Conservation (phyloP, 92 coral and sea anemone species). For the Parazoanthus darwini region DNA sequence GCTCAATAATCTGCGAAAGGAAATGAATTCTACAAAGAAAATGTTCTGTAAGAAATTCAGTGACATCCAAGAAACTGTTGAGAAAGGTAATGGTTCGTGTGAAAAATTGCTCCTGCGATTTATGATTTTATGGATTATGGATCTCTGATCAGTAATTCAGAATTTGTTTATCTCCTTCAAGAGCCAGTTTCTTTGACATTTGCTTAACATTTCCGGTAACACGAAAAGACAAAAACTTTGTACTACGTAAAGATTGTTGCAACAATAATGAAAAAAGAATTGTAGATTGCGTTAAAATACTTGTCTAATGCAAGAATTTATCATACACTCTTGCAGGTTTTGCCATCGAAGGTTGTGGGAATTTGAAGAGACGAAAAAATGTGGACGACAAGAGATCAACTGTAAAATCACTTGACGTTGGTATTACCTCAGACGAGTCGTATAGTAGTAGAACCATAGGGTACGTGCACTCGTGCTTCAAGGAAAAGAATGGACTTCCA, state of each 20-base stretch:
- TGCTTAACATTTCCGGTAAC: constrained; percentile 36
- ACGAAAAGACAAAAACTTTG: not conserved
- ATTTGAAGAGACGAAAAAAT: constrained; percentile 30
- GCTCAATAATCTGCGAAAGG: constrained; percentile 59
- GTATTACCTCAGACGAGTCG: constrained; percentile 10
- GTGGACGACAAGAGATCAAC: not conserved
- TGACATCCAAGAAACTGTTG: constrained; percentile 50
- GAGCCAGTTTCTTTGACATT: constrained; percentile 22
- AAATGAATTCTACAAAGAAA: constrained; percentile 51
- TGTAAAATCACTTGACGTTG: not conserved
- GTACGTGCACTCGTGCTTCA: constrained; percentile 60
- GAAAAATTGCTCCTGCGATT: not conserved
- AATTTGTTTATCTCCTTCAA: constrained; percentile 18
- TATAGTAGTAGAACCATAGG: constrained; percentile 49
- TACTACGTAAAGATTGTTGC: not conserved
- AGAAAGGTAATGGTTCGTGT: constrained; percentile 19
- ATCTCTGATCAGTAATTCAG: not conserved
- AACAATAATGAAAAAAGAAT: not conserved
- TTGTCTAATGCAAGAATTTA: not conserved
- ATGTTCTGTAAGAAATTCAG: constrained; percentile 55
- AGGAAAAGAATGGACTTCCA: constrained; percentile 74
- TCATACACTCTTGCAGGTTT: constrained; percentile 2
- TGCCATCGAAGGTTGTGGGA: constrained; percentile 3
- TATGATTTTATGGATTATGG: not conserved
- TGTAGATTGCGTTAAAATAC: not conserved